Evolutionary conservation across 1,140 invertebrate species (phyloP), one percentile per base, ranked within the genome.

Genomic region (Ctenoplectra terminalis): DNA sequence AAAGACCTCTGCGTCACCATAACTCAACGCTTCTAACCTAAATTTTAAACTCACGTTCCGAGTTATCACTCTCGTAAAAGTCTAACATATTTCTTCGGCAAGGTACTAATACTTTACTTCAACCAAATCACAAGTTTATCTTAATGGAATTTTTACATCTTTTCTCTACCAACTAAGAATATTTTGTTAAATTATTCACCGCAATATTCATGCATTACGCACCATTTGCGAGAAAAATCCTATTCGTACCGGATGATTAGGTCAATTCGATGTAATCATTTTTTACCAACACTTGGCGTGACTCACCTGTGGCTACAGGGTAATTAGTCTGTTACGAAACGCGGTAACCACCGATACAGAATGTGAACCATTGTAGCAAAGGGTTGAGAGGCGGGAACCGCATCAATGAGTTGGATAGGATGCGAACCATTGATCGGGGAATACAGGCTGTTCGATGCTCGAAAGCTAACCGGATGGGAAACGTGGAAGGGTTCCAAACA

Each of bases 401-500:
- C 31, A 72, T 85, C 61, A 85, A 81, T 48, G 70, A 75, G n/a
- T 52, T 72, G 63, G 78, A 82, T 81, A 69, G 67, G 85, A 87
- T 81, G 63, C 74, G 61, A 84, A 66, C 43, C 58, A 71, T 84
- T 82, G 79, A 82, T 79, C 83, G 69, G 71, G 60, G 81, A 75
- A 84, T 77, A 73, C 64, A 54, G 61, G 52, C 56, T 15, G 52
- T 56, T 67, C 29, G 58, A 83, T 15, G 43, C 63, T 77, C 37
- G 66, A 83, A 81, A 67, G 84, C 26, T 84, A 85, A 87, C 87
- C 85, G 87, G 82, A 88, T 85, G 85, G 11, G 70, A 85, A 63
- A 50, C 67, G 74, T 40, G 52, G 70, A 82, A 74, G 85, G 80
- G 66, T 76, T 80, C 74, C 60, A 75, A 64, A 73, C 67, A 83